Base-by-base conservation (phyloP, 2,113 vertebrate species). In the Lepus americanus region DNA sequence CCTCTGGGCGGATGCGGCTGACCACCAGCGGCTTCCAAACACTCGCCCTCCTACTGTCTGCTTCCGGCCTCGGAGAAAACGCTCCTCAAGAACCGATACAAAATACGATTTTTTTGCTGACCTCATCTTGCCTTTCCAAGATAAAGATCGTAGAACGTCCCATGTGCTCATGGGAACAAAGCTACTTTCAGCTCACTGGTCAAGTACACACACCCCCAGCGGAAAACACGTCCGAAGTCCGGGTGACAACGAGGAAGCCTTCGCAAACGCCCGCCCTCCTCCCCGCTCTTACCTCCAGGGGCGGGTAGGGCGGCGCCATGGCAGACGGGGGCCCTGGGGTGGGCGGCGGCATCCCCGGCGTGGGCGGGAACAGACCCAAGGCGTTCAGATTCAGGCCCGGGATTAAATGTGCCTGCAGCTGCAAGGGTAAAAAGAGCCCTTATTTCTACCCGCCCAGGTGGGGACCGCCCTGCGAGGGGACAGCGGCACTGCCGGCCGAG, bases 321-420 rank as follows among this genome's bases (percentile, higher is more conserved):
- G 99, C 99, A 0, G 99, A 99, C 20, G 99, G 99, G 90, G 98
- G 98, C 6, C 98, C 99, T 97, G 99, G 98, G 98, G 99, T 98
- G 16, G 99, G 98, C 89, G 99, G 98, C 31, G 99, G 99, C 98
- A 99, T 99, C 94, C 99, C 99, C 95, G 99, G 98, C 79, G 99
- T 98, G 78, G 99, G 99, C 73, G 99, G 99, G 97, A 99, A 99
- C 86, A 99, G 98, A 95, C 99, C 99, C 98, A 99, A 98, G 84
- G 99, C 99, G 90, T 99, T 99, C 96, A 99, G 98, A 98, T 99
- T 99, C 97, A 99, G 98, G 95, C 99, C 99, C 96, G 99, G 99
- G 98, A 99, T 99, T 98, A 99, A 98, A 98, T 99, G 99, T 97
- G 99, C 99, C 98, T 99, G 99, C 98, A 99, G 99, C 99, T 99